A percentile compares a stretch with the other conserved stretches of the same genome.
Conservation (phyloP, 2,888 invertebrate species). For the Aphodius sticticus region DNA sequence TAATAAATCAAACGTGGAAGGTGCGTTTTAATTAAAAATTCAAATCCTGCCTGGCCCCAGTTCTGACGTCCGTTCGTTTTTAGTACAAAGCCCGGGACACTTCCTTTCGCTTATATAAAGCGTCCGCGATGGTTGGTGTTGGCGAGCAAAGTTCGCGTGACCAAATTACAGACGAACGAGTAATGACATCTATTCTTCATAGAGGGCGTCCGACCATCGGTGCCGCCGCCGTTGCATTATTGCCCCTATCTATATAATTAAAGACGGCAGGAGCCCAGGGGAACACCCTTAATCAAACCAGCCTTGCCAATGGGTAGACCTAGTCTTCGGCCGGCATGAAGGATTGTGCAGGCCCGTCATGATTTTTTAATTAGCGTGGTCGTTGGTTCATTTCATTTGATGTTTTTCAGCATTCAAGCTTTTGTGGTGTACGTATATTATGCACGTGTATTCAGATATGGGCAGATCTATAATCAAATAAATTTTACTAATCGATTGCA, state of each 20-base stretch:
- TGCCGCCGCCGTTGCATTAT: background rate
- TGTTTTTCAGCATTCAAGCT: background rate
- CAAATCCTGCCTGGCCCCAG: background rate
- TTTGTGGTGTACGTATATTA: no score
- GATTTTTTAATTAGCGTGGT: background rate
- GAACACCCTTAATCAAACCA: background rate
- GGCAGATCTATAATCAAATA: no score
- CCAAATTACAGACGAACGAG: background rate
- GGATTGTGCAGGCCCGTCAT: background rate
- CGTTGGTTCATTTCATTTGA: background rate
- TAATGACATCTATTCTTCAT: slow-evolving; percentile 4
- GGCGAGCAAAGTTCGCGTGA: background rate
- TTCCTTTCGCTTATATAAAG: background rate
- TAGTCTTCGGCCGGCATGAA: background rate
- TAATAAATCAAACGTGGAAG: background rate
- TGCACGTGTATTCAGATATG: no score
- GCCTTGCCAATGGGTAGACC: background rate
- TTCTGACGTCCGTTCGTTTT: background rate
- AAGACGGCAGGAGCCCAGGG: background rate
- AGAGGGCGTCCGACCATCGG: background rate
- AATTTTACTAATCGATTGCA: no score
- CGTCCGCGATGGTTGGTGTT: background rate
- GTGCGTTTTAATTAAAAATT: slow-evolving; percentile 4
- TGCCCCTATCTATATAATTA: background rate
- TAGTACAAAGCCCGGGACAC: background rate